phyloP scores from a whole-genome alignment of 2,113 vertebrate species.

The Upupa epops region DNA sequence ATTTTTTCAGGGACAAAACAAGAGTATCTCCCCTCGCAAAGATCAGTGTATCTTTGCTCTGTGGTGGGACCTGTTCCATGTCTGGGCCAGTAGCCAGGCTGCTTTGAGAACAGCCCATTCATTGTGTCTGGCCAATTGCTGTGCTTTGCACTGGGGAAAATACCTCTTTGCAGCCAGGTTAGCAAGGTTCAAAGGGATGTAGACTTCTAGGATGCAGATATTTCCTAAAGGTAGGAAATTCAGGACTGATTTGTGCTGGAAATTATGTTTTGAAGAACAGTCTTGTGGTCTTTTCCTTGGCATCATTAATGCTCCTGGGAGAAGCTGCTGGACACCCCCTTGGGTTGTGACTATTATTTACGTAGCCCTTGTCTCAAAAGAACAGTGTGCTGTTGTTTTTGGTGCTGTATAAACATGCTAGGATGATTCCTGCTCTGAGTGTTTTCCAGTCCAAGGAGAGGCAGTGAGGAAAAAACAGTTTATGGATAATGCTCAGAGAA shows the following conservation, averaged over 20 bases:
- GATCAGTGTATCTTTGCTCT: not conserved
- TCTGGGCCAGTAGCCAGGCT: not conserved
- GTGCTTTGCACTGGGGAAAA: not conserved
- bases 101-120: accelerated
- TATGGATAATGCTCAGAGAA: not conserved
- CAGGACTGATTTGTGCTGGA: not conserved
- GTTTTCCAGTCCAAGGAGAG: not conserved
- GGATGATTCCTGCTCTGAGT: not conserved
- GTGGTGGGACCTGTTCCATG: accelerated
- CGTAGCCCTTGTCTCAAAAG: accelerated
- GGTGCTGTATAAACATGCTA: not conserved
- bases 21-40: not conserved
- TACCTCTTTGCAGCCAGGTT: not conserved
- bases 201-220: not conserved
- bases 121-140: accelerated
- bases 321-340: accelerated
- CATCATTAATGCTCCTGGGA: not conserved
- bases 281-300: not conserved
- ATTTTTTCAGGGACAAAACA: not conserved
- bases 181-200: not conserved
- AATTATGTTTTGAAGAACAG: not conserved
- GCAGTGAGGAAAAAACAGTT: not conserved
- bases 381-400: accelerated
- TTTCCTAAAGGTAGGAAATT: not conserved
- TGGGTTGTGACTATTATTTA: not conserved